phyloP scores from a whole-genome alignment of 2,888 invertebrate genomes.

The Phragmatobia fuliginosa region DNA sequence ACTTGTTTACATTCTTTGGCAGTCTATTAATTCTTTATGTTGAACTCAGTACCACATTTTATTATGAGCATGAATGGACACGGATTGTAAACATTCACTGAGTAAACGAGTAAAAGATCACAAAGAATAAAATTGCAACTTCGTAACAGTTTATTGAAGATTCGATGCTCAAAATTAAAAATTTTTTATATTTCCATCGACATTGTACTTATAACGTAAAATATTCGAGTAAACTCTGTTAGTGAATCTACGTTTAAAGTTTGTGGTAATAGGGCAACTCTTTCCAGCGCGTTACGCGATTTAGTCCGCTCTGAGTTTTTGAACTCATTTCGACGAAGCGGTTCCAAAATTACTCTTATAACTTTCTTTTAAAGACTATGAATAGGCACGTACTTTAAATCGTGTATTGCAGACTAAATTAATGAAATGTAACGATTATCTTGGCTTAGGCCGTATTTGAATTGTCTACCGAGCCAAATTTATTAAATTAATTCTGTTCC shows the following conservation, averaged over 20 bases:
- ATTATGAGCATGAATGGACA: conserved; percentile 11
- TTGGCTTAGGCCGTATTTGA: conserved; percentile 53
- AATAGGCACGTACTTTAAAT: conserved; percentile 37
- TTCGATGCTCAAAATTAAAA: conserved; percentile 37
- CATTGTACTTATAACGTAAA: conserved; percentile 47
- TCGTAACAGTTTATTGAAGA: conserved; percentile 35
- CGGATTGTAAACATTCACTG: conserved; percentile 10
- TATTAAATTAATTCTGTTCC: conserved; percentile 62
- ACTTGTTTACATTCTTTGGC: conserved; percentile 15
- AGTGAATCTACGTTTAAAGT: conserved; percentile 45
- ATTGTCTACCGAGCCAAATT: conserved; percentile 59
- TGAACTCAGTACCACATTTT: conserved; percentile 7
- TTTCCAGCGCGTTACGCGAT: conserved; percentile 46
- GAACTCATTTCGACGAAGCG: conserved; percentile 48
- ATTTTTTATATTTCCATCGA: conserved; percentile 32
- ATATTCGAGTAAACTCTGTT: conserved; percentile 46
- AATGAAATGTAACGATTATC: conserved; percentile 56
- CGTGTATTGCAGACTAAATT: conserved; percentile 46
- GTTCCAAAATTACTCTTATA: conserved; percentile 46
- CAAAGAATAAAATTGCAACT: conserved; percentile 21
- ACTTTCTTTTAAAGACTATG: conserved; percentile 42
- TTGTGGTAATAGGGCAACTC: conserved; percentile 49
- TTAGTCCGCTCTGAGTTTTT: conserved; percentile 45
- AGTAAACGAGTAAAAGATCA: conserved; percentile 10
- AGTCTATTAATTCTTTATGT: conserved; percentile 7